Evolutionary conservation across 2,797 vertebrate genomes (phyloP).

Genomic region (Spinus pinus): DNA sequence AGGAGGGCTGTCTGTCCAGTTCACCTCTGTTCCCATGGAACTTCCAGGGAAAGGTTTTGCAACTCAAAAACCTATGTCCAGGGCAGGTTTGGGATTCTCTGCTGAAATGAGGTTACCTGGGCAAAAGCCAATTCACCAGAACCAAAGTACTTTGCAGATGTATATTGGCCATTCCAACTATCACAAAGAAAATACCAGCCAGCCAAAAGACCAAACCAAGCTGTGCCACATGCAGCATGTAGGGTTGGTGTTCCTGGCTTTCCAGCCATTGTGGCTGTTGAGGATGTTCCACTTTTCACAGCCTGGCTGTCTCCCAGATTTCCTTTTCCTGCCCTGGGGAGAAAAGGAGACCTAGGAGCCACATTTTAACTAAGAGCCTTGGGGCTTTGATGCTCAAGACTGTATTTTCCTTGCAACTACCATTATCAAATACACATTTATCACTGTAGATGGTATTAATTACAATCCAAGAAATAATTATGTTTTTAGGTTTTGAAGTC

Average conservation of each 20-base stretch:
- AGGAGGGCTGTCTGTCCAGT: background rate
- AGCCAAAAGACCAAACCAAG: background rate
- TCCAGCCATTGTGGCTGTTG: background rate
- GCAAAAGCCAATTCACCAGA: background rate
- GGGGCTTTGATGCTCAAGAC: background rate
- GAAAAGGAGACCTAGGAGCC: background rate
- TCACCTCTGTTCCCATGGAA: background rate
- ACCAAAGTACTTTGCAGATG: background rate
- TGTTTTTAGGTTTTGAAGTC: background rate
- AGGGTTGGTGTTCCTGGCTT: background rate
- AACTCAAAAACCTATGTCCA: background rate
- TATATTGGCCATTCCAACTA: background rate
- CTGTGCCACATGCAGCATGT: background rate
- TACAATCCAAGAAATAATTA: background rate
- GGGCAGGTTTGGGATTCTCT: background rate
- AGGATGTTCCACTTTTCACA: accelerated
- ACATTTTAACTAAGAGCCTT: background rate
- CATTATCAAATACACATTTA: background rate
- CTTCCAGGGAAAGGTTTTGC: background rate
- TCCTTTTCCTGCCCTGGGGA: background rate
- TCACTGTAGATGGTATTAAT: background rate
- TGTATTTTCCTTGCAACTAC: background rate
- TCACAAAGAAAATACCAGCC: background rate
- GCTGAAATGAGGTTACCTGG: background rate
- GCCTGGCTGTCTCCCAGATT: background rate